These are phyloP conservation scores for Podargus strigoides DNA, from an alignment of 2,797 vertebrate species.

Conservation along the genomic window DNA sequence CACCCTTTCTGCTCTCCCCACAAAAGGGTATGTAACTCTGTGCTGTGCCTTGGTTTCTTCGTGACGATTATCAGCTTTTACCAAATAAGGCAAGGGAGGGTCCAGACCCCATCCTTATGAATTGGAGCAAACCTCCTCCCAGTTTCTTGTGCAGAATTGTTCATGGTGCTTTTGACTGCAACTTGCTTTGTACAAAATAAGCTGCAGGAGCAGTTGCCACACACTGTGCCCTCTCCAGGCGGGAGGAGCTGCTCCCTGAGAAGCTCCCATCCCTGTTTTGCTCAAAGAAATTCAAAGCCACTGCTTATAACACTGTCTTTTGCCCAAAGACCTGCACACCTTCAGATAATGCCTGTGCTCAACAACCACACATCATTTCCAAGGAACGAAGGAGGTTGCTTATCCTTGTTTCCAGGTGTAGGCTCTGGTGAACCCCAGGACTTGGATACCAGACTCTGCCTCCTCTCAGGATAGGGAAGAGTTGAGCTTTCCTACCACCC, in stretches of 20 bases:
- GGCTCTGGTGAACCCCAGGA: not conserved
- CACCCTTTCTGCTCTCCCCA: not conserved
- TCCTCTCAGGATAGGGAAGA: not conserved
- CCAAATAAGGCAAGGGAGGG: not conserved
- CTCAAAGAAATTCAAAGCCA: not conserved
- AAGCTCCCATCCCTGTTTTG: not conserved
- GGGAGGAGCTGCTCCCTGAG: not conserved
- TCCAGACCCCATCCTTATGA: not conserved
- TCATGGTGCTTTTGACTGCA: not conserved
- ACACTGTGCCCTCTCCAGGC: not conserved
- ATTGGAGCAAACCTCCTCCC: not conserved
- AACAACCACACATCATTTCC: not conserved
- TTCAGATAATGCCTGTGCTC: not conserved
- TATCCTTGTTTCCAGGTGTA: not conserved
- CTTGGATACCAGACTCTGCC: not conserved
- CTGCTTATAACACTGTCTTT: not conserved
- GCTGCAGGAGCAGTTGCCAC: not conserved
- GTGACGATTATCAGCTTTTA: not conserved
- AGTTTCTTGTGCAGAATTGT: not conserved
- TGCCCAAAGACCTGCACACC: not conserved
- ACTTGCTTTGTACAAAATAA: not conserved
- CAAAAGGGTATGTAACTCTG: not conserved
- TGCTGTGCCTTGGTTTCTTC: not conserved
- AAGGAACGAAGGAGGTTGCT: not conserved
- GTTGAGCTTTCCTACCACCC: not conserved